Conservation (phyloP, 1,140 invertebrate species). For the Drosophila ercepeae region DNA sequence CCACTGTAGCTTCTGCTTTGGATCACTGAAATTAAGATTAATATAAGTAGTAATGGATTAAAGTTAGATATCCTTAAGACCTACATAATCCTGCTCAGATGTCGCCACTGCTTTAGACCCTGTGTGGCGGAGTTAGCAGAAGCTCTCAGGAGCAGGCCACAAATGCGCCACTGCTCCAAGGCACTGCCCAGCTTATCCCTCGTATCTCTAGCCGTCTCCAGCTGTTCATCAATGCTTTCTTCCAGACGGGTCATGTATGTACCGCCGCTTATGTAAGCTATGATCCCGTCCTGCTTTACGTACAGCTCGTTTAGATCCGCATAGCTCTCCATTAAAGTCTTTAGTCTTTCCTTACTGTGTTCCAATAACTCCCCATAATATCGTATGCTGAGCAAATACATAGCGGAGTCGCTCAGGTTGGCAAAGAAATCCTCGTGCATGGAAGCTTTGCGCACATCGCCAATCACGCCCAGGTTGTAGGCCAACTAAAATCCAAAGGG, state of each 20-base stretch:
- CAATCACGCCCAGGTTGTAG: conserved; percentile 71
- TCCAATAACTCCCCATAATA: conserved; percentile 76
- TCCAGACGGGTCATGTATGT: conserved; percentile 78
- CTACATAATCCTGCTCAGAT: conserved; percentile 57
- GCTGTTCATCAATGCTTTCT: conserved; percentile 73
- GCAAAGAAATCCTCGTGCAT: conserved; percentile 83
- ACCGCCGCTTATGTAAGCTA: conserved; percentile 78
- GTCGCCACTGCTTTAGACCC: conserved; percentile 68
- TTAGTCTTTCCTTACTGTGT: conserved; percentile 65
- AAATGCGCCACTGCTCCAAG: conserved; percentile 81
- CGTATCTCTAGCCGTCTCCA: conserved; percentile 76
- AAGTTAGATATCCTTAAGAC: neutral
- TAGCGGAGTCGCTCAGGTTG: conserved; percentile 73
- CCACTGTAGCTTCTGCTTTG: conserved; percentile 66
- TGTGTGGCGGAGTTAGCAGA: conserved; percentile 71
- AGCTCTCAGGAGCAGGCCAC: conserved; percentile 66
- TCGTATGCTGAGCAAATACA: conserved; percentile 68
- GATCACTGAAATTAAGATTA: conserved; percentile 43
- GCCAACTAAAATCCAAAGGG: conserved; percentile 51
- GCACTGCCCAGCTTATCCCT: conserved; percentile 78
- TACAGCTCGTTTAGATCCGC: conserved; percentile 72
- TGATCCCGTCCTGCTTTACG: conserved; percentile 79
- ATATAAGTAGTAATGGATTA: neutral
- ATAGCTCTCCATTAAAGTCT: conserved; percentile 64
- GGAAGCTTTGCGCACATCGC: conserved; percentile 80